phyloP scores from a whole-genome alignment of 2,888 invertebrate genomes.

The Caenorhabditis sp. region DNA sequence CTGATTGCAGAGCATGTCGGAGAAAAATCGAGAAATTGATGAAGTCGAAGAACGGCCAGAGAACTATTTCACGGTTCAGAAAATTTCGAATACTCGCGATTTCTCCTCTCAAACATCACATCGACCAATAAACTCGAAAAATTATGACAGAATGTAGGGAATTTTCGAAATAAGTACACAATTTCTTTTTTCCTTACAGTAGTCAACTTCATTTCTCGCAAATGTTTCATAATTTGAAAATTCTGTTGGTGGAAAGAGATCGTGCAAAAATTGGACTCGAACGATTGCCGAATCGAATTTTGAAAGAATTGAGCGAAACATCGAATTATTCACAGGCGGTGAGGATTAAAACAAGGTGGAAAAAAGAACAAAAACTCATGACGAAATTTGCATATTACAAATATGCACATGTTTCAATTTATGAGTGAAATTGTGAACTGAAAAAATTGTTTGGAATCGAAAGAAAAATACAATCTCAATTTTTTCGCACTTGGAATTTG shows the following conservation, averaged over 20 bases:
- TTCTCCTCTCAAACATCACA: background rate
- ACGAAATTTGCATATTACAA: background rate
- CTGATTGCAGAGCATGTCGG: background rate
- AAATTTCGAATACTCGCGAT: background rate
- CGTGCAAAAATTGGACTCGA: slow-evolving; percentile 33
- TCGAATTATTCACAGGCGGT: slow-evolving; percentile 40
- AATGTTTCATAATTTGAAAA: slow-evolving; percentile 34
- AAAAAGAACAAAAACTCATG: background rate
- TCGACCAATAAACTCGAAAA: background rate
- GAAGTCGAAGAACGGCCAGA: background rate
- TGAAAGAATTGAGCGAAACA: slow-evolving; percentile 31
- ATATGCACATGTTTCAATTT: background rate
- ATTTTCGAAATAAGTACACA: background rate
- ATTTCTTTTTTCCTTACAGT: background rate
- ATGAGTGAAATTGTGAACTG: too few relatives aligned
- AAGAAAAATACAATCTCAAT: too few relatives aligned
- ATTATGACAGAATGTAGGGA: background rate
- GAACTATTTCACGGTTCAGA: background rate
- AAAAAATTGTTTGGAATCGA: too few relatives aligned
- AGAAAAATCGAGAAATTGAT: background rate
- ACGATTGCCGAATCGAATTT: slow-evolving; percentile 19
- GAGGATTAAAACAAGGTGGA: background rate
- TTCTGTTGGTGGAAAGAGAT: slow-evolving; percentile 45
- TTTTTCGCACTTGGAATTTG: too few relatives aligned
- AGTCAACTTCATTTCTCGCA: background rate